A percentile compares a stretch with the other conserved stretches of the same genome.
phyloP scores from a whole-genome alignment of 1,140 invertebrate genomes.

The Maconellicoccus hirsutus region DNA sequence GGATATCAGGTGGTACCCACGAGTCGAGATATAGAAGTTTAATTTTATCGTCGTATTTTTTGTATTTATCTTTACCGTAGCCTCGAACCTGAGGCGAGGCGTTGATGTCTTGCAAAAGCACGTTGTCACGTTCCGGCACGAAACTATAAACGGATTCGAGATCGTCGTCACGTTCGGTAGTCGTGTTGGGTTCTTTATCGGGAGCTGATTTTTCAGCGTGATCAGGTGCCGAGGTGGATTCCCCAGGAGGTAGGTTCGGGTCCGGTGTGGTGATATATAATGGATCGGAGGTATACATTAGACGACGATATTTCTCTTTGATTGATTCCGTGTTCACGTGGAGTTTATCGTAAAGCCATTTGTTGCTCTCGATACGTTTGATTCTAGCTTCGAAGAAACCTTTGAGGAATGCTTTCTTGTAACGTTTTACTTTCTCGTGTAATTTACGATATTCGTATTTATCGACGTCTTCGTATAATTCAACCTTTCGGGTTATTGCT shows the following conservation, averaged over 20 bases:
- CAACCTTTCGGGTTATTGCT: not conserved
- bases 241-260: not conserved
- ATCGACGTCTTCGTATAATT: not conserved
- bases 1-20: not conserved
- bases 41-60: not conserved
- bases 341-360: not conserved
- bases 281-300: not conserved
- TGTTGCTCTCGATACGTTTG: not conserved
- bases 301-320: not conserved
- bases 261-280: not conserved
- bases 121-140: constrained; percentile 2
- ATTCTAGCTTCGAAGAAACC: constrained; percentile 8
- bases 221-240: not conserved
- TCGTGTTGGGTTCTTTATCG: not conserved
- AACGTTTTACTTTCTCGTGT: constrained; percentile 10
- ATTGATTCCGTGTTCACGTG: constrained; percentile 4
- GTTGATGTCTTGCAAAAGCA: not conserved
- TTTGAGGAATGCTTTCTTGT: not conserved
- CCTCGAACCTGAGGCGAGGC: not conserved
- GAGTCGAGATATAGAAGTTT: not conserved
- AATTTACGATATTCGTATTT: not conserved
- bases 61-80: not conserved
- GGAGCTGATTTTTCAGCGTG: not conserved
- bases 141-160: not conserved
- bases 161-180: not conserved